Percentiles rank a stretch among this genome's conserved stretches.
Evolutionary conservation across 2,797 vertebrate species (phyloP).

Genomic region (Galagoides demidoff): DNA sequence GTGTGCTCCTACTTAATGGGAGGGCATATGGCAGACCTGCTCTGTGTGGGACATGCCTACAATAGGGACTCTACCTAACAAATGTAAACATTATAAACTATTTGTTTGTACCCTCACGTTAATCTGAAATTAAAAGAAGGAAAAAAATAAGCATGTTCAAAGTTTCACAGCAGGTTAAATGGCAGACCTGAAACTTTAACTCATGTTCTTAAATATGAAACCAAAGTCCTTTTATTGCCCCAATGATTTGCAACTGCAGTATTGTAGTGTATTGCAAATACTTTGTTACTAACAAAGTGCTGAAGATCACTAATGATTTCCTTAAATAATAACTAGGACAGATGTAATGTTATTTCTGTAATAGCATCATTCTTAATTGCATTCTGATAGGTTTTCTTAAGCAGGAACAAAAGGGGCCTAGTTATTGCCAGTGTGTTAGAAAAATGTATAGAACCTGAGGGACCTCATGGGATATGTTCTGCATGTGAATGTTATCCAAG

Average conservation of each 20-base stretch:
- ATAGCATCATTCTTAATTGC: constrained; percentile 17
- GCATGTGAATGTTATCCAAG: background rate
- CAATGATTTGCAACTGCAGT: constrained; percentile 27
- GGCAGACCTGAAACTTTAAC: constrained; percentile 41
- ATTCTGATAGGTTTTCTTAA: constrained; percentile 49
- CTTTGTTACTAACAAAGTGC: constrained; percentile 44
- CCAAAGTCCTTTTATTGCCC: background rate
- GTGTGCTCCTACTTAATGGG: too few relatives aligned
- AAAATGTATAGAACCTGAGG: constrained; percentile 33
- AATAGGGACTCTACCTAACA: too few relatives aligned
- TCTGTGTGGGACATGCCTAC: too few relatives aligned
- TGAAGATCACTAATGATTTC: constrained; percentile 60
- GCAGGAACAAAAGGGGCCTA: constrained; percentile 10
- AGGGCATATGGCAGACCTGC: too few relatives aligned
- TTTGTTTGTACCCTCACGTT: too few relatives aligned
- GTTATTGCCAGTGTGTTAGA: constrained; percentile 7
- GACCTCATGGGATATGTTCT: background rate
- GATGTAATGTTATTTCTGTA: constrained; percentile 46
- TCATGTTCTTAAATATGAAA: constrained; percentile 32
- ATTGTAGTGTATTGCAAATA: constrained; percentile 39
- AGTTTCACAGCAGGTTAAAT: constrained; percentile 46
- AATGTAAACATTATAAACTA: too few relatives aligned
- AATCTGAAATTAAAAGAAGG: too few relatives aligned
- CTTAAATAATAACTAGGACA: constrained; percentile 37
- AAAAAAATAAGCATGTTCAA: background rate